These are phyloP conservation scores for Chromis chromis DNA, from an alignment of 2,797 vertebrate genomes.

Conservation along the genomic window DNA sequence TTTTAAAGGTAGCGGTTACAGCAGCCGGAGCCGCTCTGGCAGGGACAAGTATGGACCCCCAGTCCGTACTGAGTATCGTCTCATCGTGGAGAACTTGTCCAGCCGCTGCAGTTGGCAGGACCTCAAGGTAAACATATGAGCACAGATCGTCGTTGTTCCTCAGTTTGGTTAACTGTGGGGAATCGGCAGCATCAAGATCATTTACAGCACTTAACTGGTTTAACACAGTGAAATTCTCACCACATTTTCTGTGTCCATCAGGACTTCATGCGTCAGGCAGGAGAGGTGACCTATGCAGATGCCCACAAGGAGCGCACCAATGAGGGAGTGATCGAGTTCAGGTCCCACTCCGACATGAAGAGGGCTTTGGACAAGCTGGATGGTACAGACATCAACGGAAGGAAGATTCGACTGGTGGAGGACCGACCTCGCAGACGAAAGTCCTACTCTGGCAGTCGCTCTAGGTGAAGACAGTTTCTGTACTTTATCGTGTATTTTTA, in stretches of 20 bases:
- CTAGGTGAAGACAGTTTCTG: constrained; percentile 80
- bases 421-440: constrained; percentile 88
- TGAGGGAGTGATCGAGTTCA: constrained; percentile 97
- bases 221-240: background rate
- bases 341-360: constrained; percentile 95
- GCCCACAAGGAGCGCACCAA: constrained; percentile 96
- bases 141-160: background rate
- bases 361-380: constrained; percentile 96
- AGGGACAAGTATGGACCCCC: constrained; percentile 96
- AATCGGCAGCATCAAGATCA: background rate
- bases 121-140: constrained; percentile 87
- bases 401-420: constrained; percentile 95
- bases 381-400: constrained; percentile 95
- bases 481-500: background rate
- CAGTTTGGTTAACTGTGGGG: background rate
- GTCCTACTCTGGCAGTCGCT: constrained; percentile 94
- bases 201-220: background rate
- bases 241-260: constrained; percentile 55
- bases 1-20: constrained; percentile 87
- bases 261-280: constrained; percentile 99
- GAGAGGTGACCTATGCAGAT: constrained; percentile 97
- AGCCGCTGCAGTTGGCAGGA: constrained; percentile 99
- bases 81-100: constrained; percentile 96
- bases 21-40: constrained; percentile 92
- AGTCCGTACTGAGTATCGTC: constrained; percentile 95